Conservation (phyloP, 2,113 vertebrate species). For the Motacilla alba region DNA sequence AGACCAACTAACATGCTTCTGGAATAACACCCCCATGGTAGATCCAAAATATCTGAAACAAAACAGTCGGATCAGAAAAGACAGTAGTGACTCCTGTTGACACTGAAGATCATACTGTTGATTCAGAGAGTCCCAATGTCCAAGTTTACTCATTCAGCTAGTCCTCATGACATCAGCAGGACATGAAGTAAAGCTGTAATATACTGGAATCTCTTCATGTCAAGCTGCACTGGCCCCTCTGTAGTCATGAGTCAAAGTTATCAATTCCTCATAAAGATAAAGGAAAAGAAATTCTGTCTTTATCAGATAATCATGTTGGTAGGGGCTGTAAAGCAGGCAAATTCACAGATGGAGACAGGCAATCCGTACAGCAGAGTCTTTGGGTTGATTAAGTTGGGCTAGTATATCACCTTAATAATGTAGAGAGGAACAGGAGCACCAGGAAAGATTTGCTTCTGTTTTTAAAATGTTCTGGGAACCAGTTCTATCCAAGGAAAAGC, state of each 20-base stretch:
- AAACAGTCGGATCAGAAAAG: neutral
- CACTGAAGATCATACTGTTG: neutral
- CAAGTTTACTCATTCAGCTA: neutral
- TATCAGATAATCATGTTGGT: neutral
- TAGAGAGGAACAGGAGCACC: neutral
- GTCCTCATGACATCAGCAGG: neutral
- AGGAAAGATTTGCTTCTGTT: neutral
- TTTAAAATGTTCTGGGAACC: neutral
- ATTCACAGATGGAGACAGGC: neutral
- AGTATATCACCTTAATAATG: neutral
- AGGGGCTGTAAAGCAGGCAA: neutral
- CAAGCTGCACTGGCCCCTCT: neutral
- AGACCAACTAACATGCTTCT: neutral
- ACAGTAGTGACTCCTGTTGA: neutral
- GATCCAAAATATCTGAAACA: neutral
- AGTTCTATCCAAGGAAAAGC: neutral
- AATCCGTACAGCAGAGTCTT: neutral
- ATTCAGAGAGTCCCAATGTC: neutral
- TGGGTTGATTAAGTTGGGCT: neutral
- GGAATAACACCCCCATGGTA: neutral
- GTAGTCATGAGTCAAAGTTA: neutral
- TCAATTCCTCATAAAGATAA: neutral
- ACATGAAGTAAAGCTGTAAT: neutral
- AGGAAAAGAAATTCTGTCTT: neutral
- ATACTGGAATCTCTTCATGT: neutral